phyloP scores from a whole-genome alignment of 2,888 invertebrate species.

The Boloria euphrosyne region DNA sequence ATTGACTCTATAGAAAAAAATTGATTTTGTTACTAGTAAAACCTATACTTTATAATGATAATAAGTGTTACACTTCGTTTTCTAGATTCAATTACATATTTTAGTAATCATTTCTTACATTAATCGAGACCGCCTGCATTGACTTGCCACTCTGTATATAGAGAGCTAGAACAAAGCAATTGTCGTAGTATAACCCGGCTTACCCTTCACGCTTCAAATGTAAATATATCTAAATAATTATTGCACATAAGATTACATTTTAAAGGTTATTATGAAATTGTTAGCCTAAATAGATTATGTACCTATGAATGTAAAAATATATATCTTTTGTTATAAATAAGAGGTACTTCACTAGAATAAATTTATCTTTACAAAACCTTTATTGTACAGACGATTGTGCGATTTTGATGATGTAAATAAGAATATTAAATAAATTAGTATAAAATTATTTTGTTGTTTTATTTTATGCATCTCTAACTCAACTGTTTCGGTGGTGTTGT shows the following conservation, averaged over 20 bases:
- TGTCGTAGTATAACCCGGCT: slow-evolving; percentile 53
- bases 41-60: too few relatives aligned
- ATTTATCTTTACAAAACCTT: slow-evolving; percentile 50
- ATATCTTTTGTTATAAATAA: slow-evolving; percentile 75
- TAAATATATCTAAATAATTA: slow-evolving; percentile 63
- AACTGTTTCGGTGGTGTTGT: not conserved
- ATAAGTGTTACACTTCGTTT: not conserved
- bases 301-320: slow-evolving; percentile 59
- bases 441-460: slow-evolving; percentile 53
- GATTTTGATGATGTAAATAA: slow-evolving; percentile 76
- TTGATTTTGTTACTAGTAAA: too few relatives aligned
- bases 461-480: slow-evolving; percentile 25
- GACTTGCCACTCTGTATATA: slow-evolving; percentile 17
- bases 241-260: slow-evolving; percentile 67
- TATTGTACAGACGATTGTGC: slow-evolving; percentile 72
- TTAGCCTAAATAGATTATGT: slow-evolving; percentile 57
- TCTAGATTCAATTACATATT: not conserved
- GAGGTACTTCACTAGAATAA: slow-evolving; percentile 65
- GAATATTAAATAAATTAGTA: slow-evolving; percentile 75
- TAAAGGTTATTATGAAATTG: slow-evolving; percentile 57
- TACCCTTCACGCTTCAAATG: slow-evolving; percentile 74
- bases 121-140: not conserved
- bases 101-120: too few relatives aligned
- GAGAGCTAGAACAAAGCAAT: slow-evolving; percentile 17
- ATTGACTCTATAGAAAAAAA: too few relatives aligned